phyloP scores from a whole-genome alignment of 2,797 vertebrate genomes.

The Microctenopoma lineatum region DNA sequence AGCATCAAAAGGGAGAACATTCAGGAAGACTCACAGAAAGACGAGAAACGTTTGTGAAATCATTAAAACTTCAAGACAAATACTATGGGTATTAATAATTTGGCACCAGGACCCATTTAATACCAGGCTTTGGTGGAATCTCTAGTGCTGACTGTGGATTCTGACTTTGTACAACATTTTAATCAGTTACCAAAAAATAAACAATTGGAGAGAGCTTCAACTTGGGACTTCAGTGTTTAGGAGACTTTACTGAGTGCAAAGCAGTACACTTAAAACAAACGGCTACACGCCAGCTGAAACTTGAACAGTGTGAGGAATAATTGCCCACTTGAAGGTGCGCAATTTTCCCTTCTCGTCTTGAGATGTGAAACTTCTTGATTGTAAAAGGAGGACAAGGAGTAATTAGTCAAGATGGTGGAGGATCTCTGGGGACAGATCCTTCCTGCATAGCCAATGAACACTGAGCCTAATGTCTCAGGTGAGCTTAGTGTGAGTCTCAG shows the following conservation, averaged over 20 bases:
- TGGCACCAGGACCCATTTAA: no score
- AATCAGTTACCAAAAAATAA: no score
- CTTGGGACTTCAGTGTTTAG: not conserved
- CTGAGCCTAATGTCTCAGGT: constrained; percentile 26
- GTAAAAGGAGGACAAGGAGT: constrained; percentile 56
- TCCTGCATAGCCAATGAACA: constrained; percentile 45
- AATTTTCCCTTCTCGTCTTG: constrained; percentile 35
- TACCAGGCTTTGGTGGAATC: no score
- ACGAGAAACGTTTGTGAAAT: no score
- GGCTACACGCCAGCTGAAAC: constrained; percentile 11
- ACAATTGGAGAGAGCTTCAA: no score
- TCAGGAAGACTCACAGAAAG: no score
- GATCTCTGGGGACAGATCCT: constrained; percentile 46
- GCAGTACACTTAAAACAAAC: not conserved
- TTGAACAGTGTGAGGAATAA: constrained; percentile 52
- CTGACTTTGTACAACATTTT: no score
- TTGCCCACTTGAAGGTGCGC: constrained; percentile 37
- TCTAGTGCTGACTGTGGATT: no score
- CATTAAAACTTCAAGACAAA: no score
- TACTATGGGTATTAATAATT: no score
- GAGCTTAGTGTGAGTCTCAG: constrained; percentile 44
- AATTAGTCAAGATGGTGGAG: constrained; percentile 69
- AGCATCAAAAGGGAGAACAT: no score
- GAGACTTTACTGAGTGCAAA: constrained; percentile 8
- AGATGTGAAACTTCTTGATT: constrained; percentile 44